Evolutionary conservation across 2,888 invertebrate genomes (phyloP), one percentile per base, ranked within the genome.

Genomic region (Heterodera filipjevi): DNA sequence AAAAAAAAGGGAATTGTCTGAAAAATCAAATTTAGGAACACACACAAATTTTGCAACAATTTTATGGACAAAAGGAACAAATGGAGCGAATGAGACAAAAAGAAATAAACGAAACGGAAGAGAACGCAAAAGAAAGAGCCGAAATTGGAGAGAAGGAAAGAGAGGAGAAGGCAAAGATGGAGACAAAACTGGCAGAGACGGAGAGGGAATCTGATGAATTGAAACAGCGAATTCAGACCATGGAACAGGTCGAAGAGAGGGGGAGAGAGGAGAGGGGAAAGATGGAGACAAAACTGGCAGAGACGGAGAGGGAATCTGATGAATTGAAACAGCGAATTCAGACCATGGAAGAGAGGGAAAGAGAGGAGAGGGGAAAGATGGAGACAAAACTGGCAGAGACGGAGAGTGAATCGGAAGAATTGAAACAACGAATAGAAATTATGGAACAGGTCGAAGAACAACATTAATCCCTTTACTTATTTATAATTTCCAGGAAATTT

Each of bases 201-300:
- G 44, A 53, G 53, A 71, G 64, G 39, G 49, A 59, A 8, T 77
- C 71, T 39, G 32, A 27, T 3, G 77, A 77, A 33, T 32, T 77
- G 33, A 32, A 32, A 22, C 46, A 30, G n/a, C 49, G 30, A 33
- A 71, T 70, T 33, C 59, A 77, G 16, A 27, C 73, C 3, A 49
- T 16, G 14, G 46, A 44, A 22, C 10, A 73, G 32, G 44, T 46
- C 32, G 16, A 46, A 53, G 27, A n/a, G 35, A 30, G 32, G 33
- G 27, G 59, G 14, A n/a, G 12, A 5, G 53, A 75, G 19, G 49
- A 59, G 44, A 70, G 44, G 32, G 68, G 75, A 39, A 39, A n/a
- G 27, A 68, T 74, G 66, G 71, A 77, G 33, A 66, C 30, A 33
- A 22, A 77, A 27, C 22, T 77, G 44, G 66, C 75, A 39, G 76